Percentiles rank a stretch among this genome's conserved stretches.
These are phyloP conservation scores for Cotesia glomerata DNA, from an alignment of 1,140 invertebrate species.

Conservation along the genomic window DNA sequence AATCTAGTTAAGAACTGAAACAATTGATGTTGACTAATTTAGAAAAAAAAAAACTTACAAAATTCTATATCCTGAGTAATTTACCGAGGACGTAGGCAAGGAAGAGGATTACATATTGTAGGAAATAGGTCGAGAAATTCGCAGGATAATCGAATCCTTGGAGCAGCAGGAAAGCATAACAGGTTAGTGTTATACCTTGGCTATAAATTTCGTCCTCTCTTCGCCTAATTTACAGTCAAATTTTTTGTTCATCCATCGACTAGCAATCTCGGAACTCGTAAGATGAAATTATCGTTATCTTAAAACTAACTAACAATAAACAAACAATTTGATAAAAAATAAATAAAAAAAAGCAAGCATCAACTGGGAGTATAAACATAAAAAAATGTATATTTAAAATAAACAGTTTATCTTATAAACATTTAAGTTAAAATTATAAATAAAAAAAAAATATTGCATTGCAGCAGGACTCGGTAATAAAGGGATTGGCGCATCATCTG, in stretches of 20 bases:
- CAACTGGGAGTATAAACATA: too few species aligned
- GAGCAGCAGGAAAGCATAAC: constrained; percentile 53
- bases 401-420: too few species aligned
- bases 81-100: too few species aligned
- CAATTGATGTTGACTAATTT: too few species aligned
- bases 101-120: not conserved
- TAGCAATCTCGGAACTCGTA: not conserved
- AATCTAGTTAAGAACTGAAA: too few species aligned
- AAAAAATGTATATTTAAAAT: too few species aligned
- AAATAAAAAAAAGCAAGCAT: too few species aligned
- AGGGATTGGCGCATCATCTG: constrained; percentile 1
- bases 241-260: not conserved
- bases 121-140: constrained; percentile 35
- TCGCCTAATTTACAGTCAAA: not conserved
- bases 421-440: not conserved
- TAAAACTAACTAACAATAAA: not conserved
- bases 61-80: too few species aligned
- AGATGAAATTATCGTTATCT: not conserved
- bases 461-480: not conserved
- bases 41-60: too few species aligned
- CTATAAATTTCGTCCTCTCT: constrained; percentile 6
- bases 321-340: too few species aligned
- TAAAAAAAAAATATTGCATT: not conserved
- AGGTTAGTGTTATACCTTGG: constrained; percentile 32
- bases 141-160: constrained; percentile 58